phyloP scores from a whole-genome alignment of 2,113 vertebrate genomes.

The Symphodus melops region DNA sequence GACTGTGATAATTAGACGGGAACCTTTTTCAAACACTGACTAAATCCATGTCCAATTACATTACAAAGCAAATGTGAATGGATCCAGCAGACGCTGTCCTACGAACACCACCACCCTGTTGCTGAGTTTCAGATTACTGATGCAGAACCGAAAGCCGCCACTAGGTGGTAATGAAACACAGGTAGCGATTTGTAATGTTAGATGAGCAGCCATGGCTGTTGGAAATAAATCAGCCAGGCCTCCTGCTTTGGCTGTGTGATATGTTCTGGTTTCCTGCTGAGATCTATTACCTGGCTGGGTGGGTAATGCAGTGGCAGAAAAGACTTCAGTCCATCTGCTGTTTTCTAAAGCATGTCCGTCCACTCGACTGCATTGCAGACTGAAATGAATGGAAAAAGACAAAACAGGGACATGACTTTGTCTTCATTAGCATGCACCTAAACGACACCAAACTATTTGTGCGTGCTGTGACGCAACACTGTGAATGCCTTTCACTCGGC shows the following conservation, averaged over 20 bases:
- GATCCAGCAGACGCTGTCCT: constrained; percentile 67
- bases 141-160: constrained; percentile 28
- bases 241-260: constrained; percentile 13
- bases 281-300: constrained; percentile 39
- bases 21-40: constrained; percentile 57
- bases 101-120: background rate
- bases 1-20: constrained; percentile 53
- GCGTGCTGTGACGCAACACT: background rate
- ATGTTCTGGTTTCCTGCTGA: constrained; percentile 25
- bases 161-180: constrained; percentile 61
- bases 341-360: constrained; percentile 23
- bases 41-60: constrained; percentile 72
- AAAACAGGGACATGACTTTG: constrained; percentile 10
- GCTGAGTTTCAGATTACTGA: constrained; percentile 1
- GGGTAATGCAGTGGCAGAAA: constrained; percentile 10
- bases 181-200: background rate
- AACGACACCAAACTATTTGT: background rate
- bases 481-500: background rate
- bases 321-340: background rate
- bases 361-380: background rate
- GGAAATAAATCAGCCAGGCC: constrained; percentile 20
- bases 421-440: constrained; percentile 8
- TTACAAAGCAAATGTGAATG: constrained; percentile 69
- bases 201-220: constrained; percentile 1
- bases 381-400: constrained; percentile 16